Percentiles rank a stretch among this genome's conserved stretches.
phyloP scores from a whole-genome alignment of 2,888 invertebrate genomes.

The Andrena haemorrhoa region DNA sequence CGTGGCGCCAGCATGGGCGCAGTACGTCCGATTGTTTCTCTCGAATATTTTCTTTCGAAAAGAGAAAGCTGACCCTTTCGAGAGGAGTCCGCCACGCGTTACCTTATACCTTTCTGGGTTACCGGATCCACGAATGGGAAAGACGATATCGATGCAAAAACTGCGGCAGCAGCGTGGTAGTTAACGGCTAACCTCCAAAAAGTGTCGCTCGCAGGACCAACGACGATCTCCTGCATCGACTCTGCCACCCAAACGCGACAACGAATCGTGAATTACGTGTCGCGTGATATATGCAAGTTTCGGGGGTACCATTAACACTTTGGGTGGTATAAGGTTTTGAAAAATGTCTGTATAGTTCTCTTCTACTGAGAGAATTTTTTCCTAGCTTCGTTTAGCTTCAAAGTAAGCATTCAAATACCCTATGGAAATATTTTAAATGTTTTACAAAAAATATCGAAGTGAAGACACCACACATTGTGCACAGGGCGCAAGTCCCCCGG shows the following conservation, averaged over 20 bases:
- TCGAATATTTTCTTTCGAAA: constrained; percentile 61
- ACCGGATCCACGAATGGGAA: constrained; percentile 69
- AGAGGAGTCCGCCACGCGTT: constrained; percentile 48
- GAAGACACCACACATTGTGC: too few species aligned
- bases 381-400: too few species aligned
- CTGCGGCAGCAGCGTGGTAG: constrained; percentile 19
- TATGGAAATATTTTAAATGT: too few species aligned
- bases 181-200: constrained; percentile 42
- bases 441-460: too few species aligned
- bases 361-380: too few species aligned
- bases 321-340: too few species aligned
- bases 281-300: neutral
- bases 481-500: too few species aligned
- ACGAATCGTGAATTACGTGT: neutral
- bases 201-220: neutral
- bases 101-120: constrained; percentile 69
- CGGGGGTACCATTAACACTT: neutral
- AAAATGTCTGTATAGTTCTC: too few species aligned
- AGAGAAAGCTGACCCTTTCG: constrained; percentile 70
- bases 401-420: too few species aligned
- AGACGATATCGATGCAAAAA: constrained; percentile 65
- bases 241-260: neutral
- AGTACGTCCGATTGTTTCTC: constrained; percentile 53
- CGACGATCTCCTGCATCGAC: neutral
- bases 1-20: constrained; percentile 18